Percentiles rank a stretch among this genome's conserved stretches.
phyloP scores from a whole-genome alignment of 2,888 invertebrate species.

The Mimumesa dahlbomi region DNA sequence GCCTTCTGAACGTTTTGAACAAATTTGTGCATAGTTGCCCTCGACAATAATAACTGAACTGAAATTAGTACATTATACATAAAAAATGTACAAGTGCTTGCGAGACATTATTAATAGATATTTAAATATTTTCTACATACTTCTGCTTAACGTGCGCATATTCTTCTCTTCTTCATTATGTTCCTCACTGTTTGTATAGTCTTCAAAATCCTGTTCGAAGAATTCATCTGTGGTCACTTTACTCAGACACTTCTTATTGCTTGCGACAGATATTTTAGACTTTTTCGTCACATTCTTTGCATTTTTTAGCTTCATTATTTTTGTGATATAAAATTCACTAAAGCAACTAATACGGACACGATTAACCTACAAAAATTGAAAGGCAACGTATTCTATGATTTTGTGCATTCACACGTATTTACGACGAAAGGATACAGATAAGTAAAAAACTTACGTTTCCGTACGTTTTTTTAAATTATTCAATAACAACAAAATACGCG shows the following conservation, averaged over 20 bases:
- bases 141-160: constrained; percentile 2
- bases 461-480: too few relatives aligned
- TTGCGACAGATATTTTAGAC: constrained; percentile 30
- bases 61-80: not conserved
- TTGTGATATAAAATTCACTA: not conserved
- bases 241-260: constrained; percentile 59
- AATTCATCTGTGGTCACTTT: constrained; percentile 67
- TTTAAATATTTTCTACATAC: not conserved
- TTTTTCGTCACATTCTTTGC: constrained; percentile 25
- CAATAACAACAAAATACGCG: too few relatives aligned
- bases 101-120: not conserved
- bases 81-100: not conserved
- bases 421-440: too few relatives aligned
- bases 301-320: constrained; percentile 45
- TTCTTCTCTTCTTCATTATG: constrained; percentile 24
- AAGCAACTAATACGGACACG: not conserved
- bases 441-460: too few relatives aligned
- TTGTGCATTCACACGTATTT: too few relatives aligned
- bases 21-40: too few relatives aligned
- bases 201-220: constrained; percentile 69
- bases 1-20: too few relatives aligned
- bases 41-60: not conserved
- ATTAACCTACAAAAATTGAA: constrained; percentile 20
- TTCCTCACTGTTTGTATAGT: constrained; percentile 44
- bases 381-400: too few relatives aligned